Evolutionary conservation across 2,888 invertebrate species (phyloP).

Genomic region (Isoperla grammatica): DNA sequence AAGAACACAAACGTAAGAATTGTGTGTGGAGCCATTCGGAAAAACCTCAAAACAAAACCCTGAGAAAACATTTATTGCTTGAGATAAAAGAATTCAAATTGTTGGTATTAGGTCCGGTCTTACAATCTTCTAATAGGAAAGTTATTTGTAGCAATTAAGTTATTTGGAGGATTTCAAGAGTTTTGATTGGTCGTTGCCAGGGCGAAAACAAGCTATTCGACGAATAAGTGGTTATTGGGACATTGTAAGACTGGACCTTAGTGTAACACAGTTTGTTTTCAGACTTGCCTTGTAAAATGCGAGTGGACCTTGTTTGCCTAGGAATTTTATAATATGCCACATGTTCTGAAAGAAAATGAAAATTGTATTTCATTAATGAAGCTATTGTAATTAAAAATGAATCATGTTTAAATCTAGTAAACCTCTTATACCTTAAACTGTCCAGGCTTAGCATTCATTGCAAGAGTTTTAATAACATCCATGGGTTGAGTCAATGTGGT

Average conservation of each 20-base stretch:
- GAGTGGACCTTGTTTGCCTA: conserved; percentile 81
- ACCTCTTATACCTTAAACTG: conserved; percentile 60
- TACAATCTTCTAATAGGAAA: too few relatives aligned
- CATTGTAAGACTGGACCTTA: too few relatives aligned
- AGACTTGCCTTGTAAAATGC: conserved; percentile 86
- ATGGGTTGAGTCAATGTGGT: conserved; percentile 94
- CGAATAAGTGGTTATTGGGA: too few relatives aligned
- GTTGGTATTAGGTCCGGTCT: neutral
- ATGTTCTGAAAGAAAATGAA: conserved; percentile 48
- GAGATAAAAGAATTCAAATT: neutral
- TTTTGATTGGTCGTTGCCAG: too few relatives aligned
- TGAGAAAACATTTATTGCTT: conserved; percentile 39
- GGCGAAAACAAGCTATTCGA: too few relatives aligned
- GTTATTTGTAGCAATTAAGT: too few relatives aligned
- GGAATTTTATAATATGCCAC: conserved; percentile 65
- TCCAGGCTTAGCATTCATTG: conserved; percentile 96
- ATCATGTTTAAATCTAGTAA: neutral
- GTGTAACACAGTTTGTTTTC: neutral
- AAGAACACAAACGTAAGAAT: conserved; percentile 93
- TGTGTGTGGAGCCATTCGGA: conserved; percentile 94
- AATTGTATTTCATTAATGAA: neutral
- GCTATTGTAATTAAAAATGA: neutral
- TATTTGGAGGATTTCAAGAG: too few relatives aligned
- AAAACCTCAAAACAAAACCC: conserved; percentile 94
- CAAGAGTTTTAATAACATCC: conserved; percentile 94